A percentile compares a stretch with the other conserved stretches of the same genome.
Evolutionary conservation across 2,113 vertebrate species (phyloP).

Genomic region (Pitta sordida): DNA sequence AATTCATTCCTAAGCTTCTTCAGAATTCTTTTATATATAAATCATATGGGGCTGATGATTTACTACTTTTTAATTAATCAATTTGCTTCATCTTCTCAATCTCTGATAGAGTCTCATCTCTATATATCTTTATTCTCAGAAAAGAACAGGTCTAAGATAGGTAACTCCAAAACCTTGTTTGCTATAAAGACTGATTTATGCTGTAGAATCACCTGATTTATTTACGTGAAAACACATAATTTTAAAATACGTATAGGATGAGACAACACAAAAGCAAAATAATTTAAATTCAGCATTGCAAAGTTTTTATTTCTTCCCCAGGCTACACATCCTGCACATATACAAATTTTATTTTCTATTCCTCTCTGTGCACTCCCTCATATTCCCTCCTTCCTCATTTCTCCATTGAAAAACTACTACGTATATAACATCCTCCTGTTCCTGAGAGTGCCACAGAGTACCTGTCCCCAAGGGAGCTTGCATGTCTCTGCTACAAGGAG

Average conservation of each 20-base stretch:
- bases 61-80: constrained; percentile 57
- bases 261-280: neutral
- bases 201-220: neutral
- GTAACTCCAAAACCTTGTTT: neutral
- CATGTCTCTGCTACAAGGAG: neutral
- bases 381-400: neutral
- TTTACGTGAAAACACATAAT: neutral
- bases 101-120: neutral
- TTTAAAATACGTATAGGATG: neutral
- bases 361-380: neutral
- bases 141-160: neutral
- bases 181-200: constrained; percentile 24
- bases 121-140: neutral
- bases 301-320: neutral
- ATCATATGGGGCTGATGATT: constrained; percentile 43
- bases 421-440: neutral
- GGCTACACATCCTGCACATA: neutral
- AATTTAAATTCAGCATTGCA: constrained; percentile 5
- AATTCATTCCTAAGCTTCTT: constrained; percentile 50
- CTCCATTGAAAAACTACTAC: neutral
- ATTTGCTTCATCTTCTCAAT: constrained; percentile 41
- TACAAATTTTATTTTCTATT: neutral
- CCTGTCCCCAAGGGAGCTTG: neutral
- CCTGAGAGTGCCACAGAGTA: neutral
- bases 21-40: constrained; percentile 52